phyloP scores from a whole-genome alignment of 2,888 invertebrate genomes.

The Marasmarcha lunaedactyla region DNA sequence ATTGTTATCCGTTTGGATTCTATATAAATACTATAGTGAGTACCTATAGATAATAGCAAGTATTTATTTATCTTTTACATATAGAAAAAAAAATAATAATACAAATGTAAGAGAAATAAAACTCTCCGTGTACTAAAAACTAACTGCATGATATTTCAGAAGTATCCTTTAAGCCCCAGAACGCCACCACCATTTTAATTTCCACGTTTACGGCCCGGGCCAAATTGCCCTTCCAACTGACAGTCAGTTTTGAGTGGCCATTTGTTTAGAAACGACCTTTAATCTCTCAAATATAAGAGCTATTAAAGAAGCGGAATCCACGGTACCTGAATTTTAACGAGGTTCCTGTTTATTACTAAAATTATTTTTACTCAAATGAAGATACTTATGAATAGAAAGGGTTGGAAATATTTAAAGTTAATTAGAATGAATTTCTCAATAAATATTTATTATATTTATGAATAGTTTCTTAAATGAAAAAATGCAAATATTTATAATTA shows the following conservation, averaged over 20 bases:
- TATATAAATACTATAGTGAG: no score
- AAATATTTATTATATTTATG: no score
- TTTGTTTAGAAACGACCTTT: slow-evolving; percentile 44
- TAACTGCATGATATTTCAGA: no score
- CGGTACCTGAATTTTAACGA: slow-evolving; percentile 5
- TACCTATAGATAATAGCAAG: no score
- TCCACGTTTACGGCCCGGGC: slow-evolving; percentile 25
- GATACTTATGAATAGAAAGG: not conserved
- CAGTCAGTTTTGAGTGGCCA: slow-evolving; percentile 29
- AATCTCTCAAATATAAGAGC: slow-evolving; percentile 38
- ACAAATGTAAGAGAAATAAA: no score
- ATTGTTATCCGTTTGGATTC: no score
- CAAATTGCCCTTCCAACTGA: slow-evolving; percentile 32
- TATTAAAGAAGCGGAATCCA: slow-evolving; percentile 36
- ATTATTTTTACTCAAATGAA: not conserved
- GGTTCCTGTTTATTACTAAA: not conserved
- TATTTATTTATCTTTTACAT: no score
- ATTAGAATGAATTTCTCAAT: no score
- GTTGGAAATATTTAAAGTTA: not conserved
- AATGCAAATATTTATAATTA: no score
- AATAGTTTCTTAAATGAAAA: no score
- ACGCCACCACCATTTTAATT: not conserved
- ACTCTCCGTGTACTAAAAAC: no score
- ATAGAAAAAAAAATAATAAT: no score
- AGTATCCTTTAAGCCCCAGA: not conserved